A percentile compares a stretch with the other conserved stretches of the same genome.
Evolutionary conservation across 1,140 invertebrate genomes (phyloP).

Genomic region (Chlorops oryzae): DNA sequence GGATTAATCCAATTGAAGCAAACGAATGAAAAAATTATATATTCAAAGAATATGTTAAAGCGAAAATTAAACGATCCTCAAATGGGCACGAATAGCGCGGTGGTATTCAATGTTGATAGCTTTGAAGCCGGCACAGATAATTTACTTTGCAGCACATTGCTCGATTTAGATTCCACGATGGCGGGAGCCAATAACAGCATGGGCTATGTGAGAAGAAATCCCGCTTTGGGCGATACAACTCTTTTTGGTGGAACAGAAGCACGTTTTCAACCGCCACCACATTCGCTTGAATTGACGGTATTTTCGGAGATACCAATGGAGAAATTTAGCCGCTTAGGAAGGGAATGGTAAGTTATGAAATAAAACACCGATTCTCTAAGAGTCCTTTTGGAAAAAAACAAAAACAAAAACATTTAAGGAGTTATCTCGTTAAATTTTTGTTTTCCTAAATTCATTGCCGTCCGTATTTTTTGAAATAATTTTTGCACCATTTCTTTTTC

Average conservation of each 20-base stretch:
- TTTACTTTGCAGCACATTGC: slow-evolving; percentile 37
- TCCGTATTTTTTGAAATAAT: too few relatives aligned
- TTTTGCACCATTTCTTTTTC: too few relatives aligned
- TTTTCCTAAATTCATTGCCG: too few relatives aligned
- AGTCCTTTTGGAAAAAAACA: too few relatives aligned
- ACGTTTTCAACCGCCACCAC: slow-evolving; percentile 22
- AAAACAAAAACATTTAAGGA: too few relatives aligned
- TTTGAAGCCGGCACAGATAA: slow-evolving; percentile 35
- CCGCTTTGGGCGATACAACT: slow-evolving; percentile 11
- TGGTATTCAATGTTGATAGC: slow-evolving; percentile 28
- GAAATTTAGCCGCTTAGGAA: slow-evolving; percentile 27
- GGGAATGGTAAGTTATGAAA: slow-evolving; percentile 28
- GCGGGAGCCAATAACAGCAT: slow-evolving; percentile 20
- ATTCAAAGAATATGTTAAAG: slow-evolving; percentile 35
- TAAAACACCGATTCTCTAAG: not conserved
- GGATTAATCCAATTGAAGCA: slow-evolving; percentile 39
- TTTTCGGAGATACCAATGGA: slow-evolving; percentile 36
- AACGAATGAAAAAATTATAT: slow-evolving; percentile 43
- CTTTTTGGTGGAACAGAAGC: not conserved
- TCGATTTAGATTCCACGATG: slow-evolving; percentile 32
- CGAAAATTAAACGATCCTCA: slow-evolving; percentile 35
- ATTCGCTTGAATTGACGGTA: slow-evolving; percentile 29
- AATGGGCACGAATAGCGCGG: slow-evolving; percentile 21
- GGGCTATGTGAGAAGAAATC: slow-evolving; percentile 19
- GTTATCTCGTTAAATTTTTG: too few relatives aligned